phyloP scores from a whole-genome alignment of 2,888 invertebrate genomes.

The Caenorhabditis panamensis region DNA sequence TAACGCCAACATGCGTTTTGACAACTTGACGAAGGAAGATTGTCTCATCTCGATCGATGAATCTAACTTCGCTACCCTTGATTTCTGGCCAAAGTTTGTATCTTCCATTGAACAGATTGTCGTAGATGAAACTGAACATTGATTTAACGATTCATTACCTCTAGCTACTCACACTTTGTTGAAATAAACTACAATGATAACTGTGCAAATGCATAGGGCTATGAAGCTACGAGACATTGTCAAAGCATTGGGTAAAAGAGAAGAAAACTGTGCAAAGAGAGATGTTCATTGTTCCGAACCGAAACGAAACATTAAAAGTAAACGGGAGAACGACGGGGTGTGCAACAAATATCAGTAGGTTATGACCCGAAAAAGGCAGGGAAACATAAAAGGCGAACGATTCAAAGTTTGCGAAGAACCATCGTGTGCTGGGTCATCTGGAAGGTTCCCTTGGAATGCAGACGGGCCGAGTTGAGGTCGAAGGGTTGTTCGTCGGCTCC shows the following conservation, averaged over 20 bases:
- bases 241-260: conserved; percentile 4
- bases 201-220: conserved; percentile 32
- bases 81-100: neutral
- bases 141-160: neutral
- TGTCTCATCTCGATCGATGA: conserved; percentile 10
- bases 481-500: conserved; percentile 20
- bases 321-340: neutral
- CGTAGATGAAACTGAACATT: conserved; percentile 15
- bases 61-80: conserved; percentile 23
- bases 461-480: conserved; percentile 7
- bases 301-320: neutral
- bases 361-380: conserved; percentile 9
- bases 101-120: conserved; percentile 7
- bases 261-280: neutral
- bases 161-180: conserved; percentile 38
- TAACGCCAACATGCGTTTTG: conserved; percentile 36
- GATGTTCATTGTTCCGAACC: conserved; percentile 47
- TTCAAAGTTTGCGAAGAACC: conserved; percentile 45
- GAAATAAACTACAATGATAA: conserved; percentile 20
- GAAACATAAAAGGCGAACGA: neutral
- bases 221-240: conserved; percentile 40
- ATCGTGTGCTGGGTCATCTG: conserved; percentile 29
- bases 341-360: neutral
- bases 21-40: conserved; percentile 53
- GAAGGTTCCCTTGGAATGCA: conserved; percentile 2